phyloP scores from a whole-genome alignment of 2,113 vertebrate genomes.

The Dryoscopus gambensis region DNA sequence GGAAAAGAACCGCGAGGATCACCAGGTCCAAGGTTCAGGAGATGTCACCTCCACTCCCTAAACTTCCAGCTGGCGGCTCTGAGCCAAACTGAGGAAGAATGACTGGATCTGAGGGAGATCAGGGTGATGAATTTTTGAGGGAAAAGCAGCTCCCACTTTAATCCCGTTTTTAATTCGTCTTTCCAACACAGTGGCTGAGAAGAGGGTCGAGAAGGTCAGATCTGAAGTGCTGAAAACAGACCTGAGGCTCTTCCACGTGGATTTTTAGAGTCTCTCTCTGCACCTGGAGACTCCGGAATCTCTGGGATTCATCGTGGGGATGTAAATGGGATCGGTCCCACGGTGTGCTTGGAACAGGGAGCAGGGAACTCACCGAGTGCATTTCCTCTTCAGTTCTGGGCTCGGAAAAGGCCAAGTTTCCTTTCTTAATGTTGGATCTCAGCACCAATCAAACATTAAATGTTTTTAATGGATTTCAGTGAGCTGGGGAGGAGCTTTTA shows the following conservation, averaged over 20 bases:
- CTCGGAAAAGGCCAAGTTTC: neutral
- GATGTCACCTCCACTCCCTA: neutral
- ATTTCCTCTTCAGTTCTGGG: neutral
- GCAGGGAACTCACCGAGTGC: neutral
- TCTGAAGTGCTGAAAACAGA: neutral
- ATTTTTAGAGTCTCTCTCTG: neutral
- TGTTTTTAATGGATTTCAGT: neutral
- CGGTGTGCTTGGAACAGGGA: neutral
- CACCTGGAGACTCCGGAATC: neutral
- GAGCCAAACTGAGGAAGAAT: neutral
- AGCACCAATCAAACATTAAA: neutral
- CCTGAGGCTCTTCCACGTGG: fast-evolving
- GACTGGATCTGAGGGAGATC: neutral
- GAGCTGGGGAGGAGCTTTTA: neutral
- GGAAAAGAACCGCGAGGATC: fast-evolving
- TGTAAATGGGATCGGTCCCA: neutral
- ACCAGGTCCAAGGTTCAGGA: neutral
- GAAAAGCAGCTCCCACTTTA: neutral
- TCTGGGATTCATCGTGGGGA: fast-evolving
- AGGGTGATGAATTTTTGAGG: neutral
- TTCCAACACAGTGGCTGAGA: neutral
- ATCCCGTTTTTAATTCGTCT: neutral
- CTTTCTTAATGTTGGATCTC: neutral
- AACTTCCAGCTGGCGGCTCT: neutral
- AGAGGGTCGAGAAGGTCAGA: neutral